Evolutionary conservation across 2,797 vertebrate species (phyloP).

Genomic region (Adrianichthys oophorus): DNA sequence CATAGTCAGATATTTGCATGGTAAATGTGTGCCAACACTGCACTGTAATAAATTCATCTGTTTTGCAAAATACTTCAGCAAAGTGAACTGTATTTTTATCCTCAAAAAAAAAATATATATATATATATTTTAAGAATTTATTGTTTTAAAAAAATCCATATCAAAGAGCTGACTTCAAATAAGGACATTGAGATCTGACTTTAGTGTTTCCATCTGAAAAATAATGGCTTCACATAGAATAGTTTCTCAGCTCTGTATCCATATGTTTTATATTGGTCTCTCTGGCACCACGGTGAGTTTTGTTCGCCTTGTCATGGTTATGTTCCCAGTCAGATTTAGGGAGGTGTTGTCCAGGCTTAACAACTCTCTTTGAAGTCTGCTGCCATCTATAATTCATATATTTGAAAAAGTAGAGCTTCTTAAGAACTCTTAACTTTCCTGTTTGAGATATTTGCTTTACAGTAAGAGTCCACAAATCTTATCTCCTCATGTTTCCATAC

Average conservation of each 20-base stretch:
- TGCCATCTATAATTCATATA: background rate
- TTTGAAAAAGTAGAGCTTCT: slow-evolving; percentile 4
- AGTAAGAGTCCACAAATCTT: background rate
- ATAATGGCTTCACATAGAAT: background rate
- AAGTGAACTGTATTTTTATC: too few relatives aligned
- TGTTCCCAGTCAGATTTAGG: slow-evolving; percentile 38
- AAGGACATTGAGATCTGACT: background rate
- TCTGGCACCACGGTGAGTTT: slow-evolving; percentile 42
- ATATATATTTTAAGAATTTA: too few relatives aligned
- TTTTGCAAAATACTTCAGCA: background rate
- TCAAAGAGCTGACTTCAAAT: too few relatives aligned
- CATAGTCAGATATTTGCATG: background rate
- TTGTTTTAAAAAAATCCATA: too few relatives aligned
- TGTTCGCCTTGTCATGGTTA: slow-evolving; percentile 37
- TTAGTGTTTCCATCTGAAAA: background rate
- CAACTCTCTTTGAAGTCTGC: too few relatives aligned
- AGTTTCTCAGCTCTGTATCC: background rate
- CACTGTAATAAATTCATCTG: background rate
- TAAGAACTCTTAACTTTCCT: slow-evolving; percentile 1
- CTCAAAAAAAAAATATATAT: too few relatives aligned
- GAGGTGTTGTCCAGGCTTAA: slow-evolving; percentile 16
- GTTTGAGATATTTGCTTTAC: slow-evolving; percentile 3
- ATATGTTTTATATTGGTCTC: slow-evolving; percentile 20
- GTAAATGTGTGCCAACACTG: slow-evolving; percentile 3
- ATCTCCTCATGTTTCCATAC: slow-evolving; percentile 13